Evolutionary conservation across 1,140 invertebrate genomes (phyloP).

Genomic region (Papilio glaucus): DNA sequence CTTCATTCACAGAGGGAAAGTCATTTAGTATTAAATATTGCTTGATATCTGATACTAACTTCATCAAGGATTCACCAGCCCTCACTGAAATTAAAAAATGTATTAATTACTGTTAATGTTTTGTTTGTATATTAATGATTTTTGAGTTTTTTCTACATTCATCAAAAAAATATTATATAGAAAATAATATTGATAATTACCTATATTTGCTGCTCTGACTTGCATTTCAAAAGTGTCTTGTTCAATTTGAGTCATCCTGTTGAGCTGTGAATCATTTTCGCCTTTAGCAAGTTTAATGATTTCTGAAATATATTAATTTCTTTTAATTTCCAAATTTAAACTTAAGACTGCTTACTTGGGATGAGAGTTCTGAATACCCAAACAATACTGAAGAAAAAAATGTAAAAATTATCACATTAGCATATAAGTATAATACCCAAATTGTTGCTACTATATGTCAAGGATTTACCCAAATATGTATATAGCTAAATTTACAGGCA

Average conservation of each 20-base stretch:
- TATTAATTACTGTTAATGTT: slow-evolving; percentile 21
- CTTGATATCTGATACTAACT: slow-evolving; percentile 97
- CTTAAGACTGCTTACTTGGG: too few relatives aligned
- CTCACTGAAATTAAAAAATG: slow-evolving; percentile 85
- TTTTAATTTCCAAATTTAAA: too few relatives aligned
- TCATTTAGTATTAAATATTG: slow-evolving; percentile 98
- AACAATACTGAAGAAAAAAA: too few relatives aligned
- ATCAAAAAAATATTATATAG: slow-evolving; percentile 29
- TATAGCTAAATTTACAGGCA: too few relatives aligned
- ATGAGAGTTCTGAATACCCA: too few relatives aligned
- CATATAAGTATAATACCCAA: too few relatives aligned
- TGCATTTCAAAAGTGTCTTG: slow-evolving; percentile 99
- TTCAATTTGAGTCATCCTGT: slow-evolving; percentile 94
- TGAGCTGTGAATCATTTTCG: slow-evolving; percentile 95
- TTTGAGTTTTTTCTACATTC: slow-evolving; percentile 9
- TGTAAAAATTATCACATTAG: too few relatives aligned
- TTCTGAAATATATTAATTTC: slow-evolving; percentile 90
- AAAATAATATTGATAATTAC: slow-evolving; percentile 74
- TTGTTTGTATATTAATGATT: slow-evolving; percentile 16
- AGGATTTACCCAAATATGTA: too few relatives aligned
- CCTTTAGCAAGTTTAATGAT: slow-evolving; percentile 96
- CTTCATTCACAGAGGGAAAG: slow-evolving; percentile 98
- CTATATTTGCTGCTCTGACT: slow-evolving; percentile 96
- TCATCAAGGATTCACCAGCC: slow-evolving; percentile 97
- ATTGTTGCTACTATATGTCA: too few relatives aligned